A percentile compares a stretch with the other conserved stretches of the same genome.
phyloP scores from a whole-genome alignment of 2,888 invertebrate species.

The Choreutis nemorana region DNA sequence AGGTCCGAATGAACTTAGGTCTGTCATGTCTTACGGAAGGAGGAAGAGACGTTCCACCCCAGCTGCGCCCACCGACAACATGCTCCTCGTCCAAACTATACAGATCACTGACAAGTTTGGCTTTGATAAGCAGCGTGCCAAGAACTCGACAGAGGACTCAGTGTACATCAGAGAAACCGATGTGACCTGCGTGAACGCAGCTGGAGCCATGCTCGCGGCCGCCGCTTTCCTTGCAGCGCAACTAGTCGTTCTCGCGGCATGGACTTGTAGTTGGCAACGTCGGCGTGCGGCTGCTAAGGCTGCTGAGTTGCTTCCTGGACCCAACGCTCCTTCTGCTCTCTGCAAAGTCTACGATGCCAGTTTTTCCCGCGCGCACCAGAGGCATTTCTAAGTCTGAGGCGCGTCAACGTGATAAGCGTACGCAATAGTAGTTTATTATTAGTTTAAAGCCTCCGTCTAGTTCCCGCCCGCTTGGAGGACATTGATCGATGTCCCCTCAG shows the following conservation, averaged over 20 bases:
- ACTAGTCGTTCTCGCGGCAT: slow-evolving; percentile 85
- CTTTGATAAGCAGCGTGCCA: slow-evolving; percentile 75
- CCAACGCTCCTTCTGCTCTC: slow-evolving; percentile 67
- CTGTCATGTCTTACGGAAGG: slow-evolving; percentile 84
- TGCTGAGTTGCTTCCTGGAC: slow-evolving; percentile 72
- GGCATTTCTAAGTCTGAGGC: slow-evolving; percentile 54
- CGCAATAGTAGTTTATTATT: slow-evolving; percentile 62
- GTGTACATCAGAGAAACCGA: slow-evolving; percentile 73
- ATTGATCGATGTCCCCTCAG: slow-evolving; percentile 27
- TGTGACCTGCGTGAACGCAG: slow-evolving; percentile 75
- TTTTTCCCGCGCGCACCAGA: slow-evolving; percentile 77
- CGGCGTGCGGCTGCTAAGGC: slow-evolving; percentile 73
- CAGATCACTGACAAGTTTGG: slow-evolving; percentile 94
- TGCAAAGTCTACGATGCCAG: slow-evolving; percentile 90
- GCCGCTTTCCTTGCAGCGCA: slow-evolving; percentile 87
- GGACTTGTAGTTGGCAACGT: slow-evolving; percentile 89
- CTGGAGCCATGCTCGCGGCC: slow-evolving; percentile 84
- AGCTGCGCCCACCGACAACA: slow-evolving; percentile 72
- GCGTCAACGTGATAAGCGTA: slow-evolving; percentile 51
- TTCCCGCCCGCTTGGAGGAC: slow-evolving; percentile 34
- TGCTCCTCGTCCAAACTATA: slow-evolving; percentile 88
- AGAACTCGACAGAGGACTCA: slow-evolving; percentile 73
- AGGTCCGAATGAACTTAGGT: slow-evolving; percentile 82
- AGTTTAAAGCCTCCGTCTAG: slow-evolving; percentile 56
- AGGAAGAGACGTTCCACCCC: slow-evolving; percentile 77